Evolutionary conservation across 2,888 invertebrate species (phyloP).

Genomic region (Drosophila yooni): DNA sequence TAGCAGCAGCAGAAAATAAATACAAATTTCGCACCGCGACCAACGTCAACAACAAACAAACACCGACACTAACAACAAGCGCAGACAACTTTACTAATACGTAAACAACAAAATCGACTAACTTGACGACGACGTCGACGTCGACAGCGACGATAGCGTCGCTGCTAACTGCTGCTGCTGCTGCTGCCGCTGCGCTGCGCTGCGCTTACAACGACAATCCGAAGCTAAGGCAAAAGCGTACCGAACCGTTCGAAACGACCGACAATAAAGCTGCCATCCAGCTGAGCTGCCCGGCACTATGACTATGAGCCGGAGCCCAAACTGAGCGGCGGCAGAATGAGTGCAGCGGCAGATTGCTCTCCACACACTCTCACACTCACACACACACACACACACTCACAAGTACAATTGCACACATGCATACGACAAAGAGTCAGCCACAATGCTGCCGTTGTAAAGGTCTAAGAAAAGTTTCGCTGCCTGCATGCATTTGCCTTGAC

Average conservation of each 20-base stretch:
- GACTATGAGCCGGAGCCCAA: conserved; percentile 63
- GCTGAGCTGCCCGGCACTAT: conserved; percentile 71
- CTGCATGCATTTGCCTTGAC: conserved; percentile 57
- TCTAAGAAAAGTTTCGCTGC: conserved; percentile 68
- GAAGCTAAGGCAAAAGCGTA: conserved; percentile 74
- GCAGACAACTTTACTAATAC: conserved; percentile 72
- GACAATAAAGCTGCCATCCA: conserved; percentile 80
- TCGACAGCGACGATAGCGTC: conserved; percentile 38
- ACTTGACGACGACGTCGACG: conserved; percentile 46
- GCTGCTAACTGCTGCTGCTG: conserved; percentile 32
- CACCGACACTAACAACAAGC: conserved; percentile 71
- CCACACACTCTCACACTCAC: conserved; percentile 48
- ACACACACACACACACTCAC: conserved; percentile 22
- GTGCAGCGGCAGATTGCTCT: conserved; percentile 62
- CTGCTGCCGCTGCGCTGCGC: conserved; percentile 33
- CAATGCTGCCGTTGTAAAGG: conserved; percentile 57
- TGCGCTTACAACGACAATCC: conserved; percentile 70
- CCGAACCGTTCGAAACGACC: conserved; percentile 81
- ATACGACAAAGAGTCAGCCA: conserved; percentile 58
- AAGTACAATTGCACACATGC: conserved; percentile 14
- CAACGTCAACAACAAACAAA: conserved; percentile 80
- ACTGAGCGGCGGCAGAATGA: conserved; percentile 71
- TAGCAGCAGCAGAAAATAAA: conserved; percentile 69
- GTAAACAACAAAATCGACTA: conserved; percentile 68
- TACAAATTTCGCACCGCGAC: conserved; percentile 80